Evolutionary conservation across 1,140 invertebrate genomes (phyloP).

Genomic region (Heliconius melpomene): DNA sequence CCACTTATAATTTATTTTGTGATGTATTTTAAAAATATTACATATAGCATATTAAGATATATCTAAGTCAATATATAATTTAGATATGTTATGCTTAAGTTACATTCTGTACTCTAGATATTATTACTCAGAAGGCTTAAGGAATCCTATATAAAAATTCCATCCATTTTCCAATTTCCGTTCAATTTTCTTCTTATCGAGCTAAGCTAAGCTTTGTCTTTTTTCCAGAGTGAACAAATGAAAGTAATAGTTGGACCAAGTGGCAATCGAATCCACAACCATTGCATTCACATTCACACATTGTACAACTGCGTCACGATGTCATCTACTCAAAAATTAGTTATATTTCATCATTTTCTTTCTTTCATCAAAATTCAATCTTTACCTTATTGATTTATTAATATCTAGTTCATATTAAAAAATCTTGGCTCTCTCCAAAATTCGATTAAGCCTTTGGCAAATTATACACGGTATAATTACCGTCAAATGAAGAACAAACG

Average conservation of each 20-base stretch:
- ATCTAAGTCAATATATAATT: not conserved
- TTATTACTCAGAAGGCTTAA: no score
- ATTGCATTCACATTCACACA: no score
- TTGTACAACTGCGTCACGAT: no score
- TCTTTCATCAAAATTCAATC: not conserved
- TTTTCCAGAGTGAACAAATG: no score
- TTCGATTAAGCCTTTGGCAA: conserved; percentile 12
- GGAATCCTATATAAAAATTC: no score
- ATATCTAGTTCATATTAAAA: not conserved
- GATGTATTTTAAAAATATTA: not conserved
- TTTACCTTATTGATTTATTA: not conserved
- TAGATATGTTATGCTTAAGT: not conserved
- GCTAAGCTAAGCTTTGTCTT: no score
- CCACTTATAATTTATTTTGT: not conserved
- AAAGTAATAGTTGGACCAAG: no score
- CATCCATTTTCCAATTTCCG: no score
- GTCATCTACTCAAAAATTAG: not conserved
- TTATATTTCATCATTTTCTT: not conserved
- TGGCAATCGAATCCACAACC: no score
- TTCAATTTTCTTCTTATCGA: no score
- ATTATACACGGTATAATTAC: not conserved
- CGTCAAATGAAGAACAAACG: not conserved
- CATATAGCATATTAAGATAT: not conserved
- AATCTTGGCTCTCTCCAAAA: not conserved
- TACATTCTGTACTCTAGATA: no score